Evolutionary conservation across 1,140 invertebrate species (phyloP), one percentile per base, ranked within the genome.

Genomic region (Episyrphus balteatus): DNA sequence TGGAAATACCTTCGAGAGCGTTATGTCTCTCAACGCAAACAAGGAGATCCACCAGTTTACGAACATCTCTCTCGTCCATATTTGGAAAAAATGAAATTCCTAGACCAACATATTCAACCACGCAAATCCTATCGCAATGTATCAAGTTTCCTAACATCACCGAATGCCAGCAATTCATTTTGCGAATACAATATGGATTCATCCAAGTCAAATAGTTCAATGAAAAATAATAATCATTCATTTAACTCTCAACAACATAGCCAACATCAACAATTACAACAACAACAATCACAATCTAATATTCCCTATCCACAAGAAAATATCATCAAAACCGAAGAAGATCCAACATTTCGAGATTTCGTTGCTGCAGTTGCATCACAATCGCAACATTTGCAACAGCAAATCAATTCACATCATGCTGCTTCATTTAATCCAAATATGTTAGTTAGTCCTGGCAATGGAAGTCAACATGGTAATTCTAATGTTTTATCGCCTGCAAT

Each of bases 1-100:
- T 68, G 65, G 65, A 68, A 68, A 45, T 68, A 68, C 42, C 43
- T 68, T n/a, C 55, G 65, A 7, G 65, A 68, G 34, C 60, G 65
- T 1, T 68, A 68, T 49, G 65, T 68, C 11, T 65, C 62, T 3
- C 65, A 68, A 38, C 55, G 62, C 2, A 68, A 68, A 43, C 61
- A 65, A 44, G 60, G 62, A 8, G 64, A 65, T 44, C 59, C 65
- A 12, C 64, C 65, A 8, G 59, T 61, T 17, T 68, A 67, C 46
- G 65, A 68, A 44, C 65, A 68, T 47, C 45, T 68, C 34, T 68
- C 65, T 10, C 55, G 65, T 5, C 65, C 65, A 6, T 68, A 68
- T 46, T 47, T 68, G 33, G 65, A 68, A 46, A 68, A 68, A 53
- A 68, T 68, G 65, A 68, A 66, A 52, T 68, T 68, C 31, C 51